phyloP scores from a whole-genome alignment of 2,888 invertebrate genomes.

The Xestoiulus laeticollis region DNA sequence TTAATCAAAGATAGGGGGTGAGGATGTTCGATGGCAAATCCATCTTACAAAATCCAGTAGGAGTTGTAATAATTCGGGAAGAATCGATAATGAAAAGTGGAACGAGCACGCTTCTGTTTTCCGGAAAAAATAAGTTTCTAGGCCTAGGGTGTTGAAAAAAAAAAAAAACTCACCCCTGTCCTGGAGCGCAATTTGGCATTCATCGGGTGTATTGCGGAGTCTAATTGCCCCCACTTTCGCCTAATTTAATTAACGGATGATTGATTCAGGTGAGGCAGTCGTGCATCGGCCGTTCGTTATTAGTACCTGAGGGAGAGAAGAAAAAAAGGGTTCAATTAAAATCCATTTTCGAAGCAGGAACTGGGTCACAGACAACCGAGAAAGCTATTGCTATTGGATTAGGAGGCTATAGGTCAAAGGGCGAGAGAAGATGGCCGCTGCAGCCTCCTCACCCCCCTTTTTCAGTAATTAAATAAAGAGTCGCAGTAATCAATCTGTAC shows the following conservation, averaged over 20 bases:
- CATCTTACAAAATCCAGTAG: neutral
- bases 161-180: conserved; percentile 18
- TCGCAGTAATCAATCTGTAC: too few species aligned
- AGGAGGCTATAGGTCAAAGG: neutral
- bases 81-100: neutral
- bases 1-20: too few species aligned
- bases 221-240: conserved; percentile 12
- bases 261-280: conserved; percentile 4
- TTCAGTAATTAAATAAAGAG: too few species aligned
- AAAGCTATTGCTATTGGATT: neutral
- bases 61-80: neutral
- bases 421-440: neutral
- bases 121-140: neutral
- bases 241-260: conserved; percentile 26
- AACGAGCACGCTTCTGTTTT: neutral
- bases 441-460: neutral
- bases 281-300: neutral
- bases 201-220: neutral
- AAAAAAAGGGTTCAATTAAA: conserved; percentile 12
- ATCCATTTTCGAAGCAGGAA: neutral
- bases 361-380: neutral
- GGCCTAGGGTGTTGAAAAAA: neutral
- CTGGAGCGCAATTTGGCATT: neutral
- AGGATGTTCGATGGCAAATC: neutral
- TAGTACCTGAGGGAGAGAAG: neutral